Percentiles rank a stretch among this genome's conserved stretches.
phyloP scores from a whole-genome alignment of 1,140 invertebrate species.

The Drosophila chauvacae region DNA sequence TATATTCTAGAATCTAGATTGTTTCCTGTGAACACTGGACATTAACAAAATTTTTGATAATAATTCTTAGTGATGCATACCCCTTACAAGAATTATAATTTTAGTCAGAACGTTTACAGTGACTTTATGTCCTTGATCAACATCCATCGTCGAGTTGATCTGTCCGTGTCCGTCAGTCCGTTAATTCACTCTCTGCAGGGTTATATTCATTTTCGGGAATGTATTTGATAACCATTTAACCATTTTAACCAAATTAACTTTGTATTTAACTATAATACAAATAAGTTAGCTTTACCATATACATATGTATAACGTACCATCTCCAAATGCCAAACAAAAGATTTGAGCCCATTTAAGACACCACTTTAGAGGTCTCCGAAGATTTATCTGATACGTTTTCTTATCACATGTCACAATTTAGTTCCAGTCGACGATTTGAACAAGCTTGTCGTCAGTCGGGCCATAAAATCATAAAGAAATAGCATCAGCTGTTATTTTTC shows the following conservation, averaged over 20 bases:
- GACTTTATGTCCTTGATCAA: neutral
- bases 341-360: constrained; percentile 19
- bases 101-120: neutral
- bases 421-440: constrained; percentile 67
- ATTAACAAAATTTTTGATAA: neutral
- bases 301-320: neutral
- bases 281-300: constrained; percentile 3
- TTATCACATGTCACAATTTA: constrained; percentile 76
- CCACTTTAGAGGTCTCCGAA: constrained; percentile 14
- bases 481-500: constrained; percentile 79
- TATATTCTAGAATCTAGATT: constrained; percentile 47
- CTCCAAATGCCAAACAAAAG: neutral
- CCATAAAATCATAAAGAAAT: constrained; percentile 47
- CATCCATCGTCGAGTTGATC: neutral
- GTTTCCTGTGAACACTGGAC: neutral
- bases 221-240: neutral
- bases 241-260: neutral
- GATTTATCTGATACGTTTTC: constrained; percentile 67
- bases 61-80: neutral
- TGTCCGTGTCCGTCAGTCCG: neutral
- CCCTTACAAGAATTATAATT: neutral
- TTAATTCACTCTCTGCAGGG: too few relatives aligned
- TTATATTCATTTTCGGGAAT: neutral
- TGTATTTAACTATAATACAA: neutral
- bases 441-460: constrained; percentile 39